Conservation (phyloP, 2,888 invertebrate genomes). For the Orthonevra nobilis region DNA sequence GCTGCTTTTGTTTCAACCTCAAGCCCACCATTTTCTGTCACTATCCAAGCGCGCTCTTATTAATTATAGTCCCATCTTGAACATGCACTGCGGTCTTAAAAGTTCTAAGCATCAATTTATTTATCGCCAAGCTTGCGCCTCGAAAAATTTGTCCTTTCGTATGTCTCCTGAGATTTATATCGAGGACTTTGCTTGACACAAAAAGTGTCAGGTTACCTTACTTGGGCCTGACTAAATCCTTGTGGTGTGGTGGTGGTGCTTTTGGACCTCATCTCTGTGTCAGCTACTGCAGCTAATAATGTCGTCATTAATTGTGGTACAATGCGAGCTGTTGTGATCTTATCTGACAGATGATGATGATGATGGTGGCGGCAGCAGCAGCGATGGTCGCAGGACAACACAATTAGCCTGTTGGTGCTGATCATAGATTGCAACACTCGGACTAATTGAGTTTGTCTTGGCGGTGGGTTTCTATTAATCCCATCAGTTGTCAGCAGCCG, state of each 20-base stretch:
- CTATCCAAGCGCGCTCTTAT: constrained; percentile 29
- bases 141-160: constrained; percentile 55
- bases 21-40: constrained; percentile 34
- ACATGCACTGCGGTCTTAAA: constrained; percentile 27
- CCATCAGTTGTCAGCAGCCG: constrained; percentile 55
- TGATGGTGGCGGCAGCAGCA: background rate
- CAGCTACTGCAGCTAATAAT: constrained; percentile 67
- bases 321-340: constrained; percentile 62
- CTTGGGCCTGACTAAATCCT: constrained; percentile 17
- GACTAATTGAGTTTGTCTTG: constrained; percentile 58
- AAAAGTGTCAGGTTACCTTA: constrained; percentile 43
- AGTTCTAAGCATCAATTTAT: constrained; percentile 65
- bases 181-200: constrained; percentile 12
- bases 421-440: constrained; percentile 58
- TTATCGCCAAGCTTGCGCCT: constrained; percentile 37
- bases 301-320: constrained; percentile 66
- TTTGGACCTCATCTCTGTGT: constrained; percentile 10
- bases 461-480: constrained; percentile 53
- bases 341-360: constrained; percentile 55
- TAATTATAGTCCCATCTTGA: constrained; percentile 59
- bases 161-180: constrained; percentile 57
- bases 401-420: constrained; percentile 56
- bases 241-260: constrained; percentile 27
- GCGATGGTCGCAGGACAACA: constrained; percentile 64
- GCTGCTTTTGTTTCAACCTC: constrained; percentile 27